phyloP scores from a whole-genome alignment of 2,113 vertebrate genomes.

The Datnioides undecimradiatus region DNA sequence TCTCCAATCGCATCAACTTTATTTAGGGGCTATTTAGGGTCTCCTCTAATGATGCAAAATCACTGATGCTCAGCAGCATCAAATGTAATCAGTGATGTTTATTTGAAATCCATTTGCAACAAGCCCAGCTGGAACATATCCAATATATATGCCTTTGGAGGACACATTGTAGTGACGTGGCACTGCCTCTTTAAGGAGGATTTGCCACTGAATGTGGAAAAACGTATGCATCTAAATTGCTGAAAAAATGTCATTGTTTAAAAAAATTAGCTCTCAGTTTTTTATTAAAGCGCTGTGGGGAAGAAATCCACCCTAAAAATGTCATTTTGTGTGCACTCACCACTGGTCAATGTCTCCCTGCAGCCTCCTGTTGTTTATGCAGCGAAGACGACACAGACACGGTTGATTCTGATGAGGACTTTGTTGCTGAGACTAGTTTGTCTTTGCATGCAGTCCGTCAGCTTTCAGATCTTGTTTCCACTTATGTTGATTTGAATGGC shows the following conservation, averaged over 20 bases:
- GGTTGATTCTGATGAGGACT: neutral
- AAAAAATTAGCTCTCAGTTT: neutral
- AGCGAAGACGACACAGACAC: neutral
- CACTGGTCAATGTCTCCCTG: neutral
- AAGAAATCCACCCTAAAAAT: neutral
- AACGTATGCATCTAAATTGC: neutral
- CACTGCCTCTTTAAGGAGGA: neutral
- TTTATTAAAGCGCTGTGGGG: neutral
- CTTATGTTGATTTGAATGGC: slow-evolving; percentile 49
- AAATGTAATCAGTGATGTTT: slow-evolving; percentile 17
- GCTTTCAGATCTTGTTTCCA: slow-evolving; percentile 46
- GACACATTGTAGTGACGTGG: neutral
- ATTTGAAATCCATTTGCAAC: slow-evolving; percentile 37
- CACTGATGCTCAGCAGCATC: slow-evolving; percentile 6
- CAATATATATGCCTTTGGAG: neutral
- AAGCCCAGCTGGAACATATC: neutral
- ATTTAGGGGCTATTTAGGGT: slow-evolving; percentile 2
- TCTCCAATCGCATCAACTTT: neutral
- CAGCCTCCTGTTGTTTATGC: neutral
- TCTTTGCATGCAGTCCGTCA: slow-evolving; percentile 12
- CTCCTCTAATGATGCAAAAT: slow-evolving; percentile 7
- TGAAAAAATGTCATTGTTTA: no score
- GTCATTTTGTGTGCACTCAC: neutral
- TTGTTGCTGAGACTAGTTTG: slow-evolving; percentile 16
- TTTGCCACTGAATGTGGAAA: neutral